Evolutionary conservation across 2,113 vertebrate genomes (phyloP).

Genomic region (Platichthys stellatus): DNA sequence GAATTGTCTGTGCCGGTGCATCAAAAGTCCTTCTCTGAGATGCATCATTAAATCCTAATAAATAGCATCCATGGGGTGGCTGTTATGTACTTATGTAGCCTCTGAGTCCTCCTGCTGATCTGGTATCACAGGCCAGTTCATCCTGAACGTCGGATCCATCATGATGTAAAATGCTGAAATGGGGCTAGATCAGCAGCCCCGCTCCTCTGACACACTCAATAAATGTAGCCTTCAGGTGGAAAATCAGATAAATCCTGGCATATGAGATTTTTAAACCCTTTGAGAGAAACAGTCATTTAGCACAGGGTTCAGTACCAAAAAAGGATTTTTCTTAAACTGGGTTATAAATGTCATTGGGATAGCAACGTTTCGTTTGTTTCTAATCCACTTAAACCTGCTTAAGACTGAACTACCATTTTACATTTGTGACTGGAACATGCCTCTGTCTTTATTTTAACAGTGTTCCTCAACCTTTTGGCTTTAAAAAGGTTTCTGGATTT

Average conservation of each 20-base stretch:
- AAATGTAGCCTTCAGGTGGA: slow-evolving; percentile 29
- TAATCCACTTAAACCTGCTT: background rate
- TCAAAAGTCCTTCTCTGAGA: slow-evolving; percentile 18
- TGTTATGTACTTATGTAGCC: slow-evolving; percentile 24
- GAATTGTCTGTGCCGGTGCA: slow-evolving; percentile 5
- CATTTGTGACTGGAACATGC: background rate
- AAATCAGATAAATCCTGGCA: slow-evolving; percentile 37
- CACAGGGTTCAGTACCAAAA: background rate
- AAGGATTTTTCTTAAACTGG: slow-evolving; percentile 3
- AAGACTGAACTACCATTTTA: background rate
- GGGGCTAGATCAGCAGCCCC: slow-evolving; percentile 28
- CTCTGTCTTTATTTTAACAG: background rate
- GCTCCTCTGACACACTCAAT: slow-evolving; percentile 33
- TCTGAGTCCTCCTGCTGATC: slow-evolving; percentile 27
- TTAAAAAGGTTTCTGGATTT: background rate
- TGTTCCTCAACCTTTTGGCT: background rate
- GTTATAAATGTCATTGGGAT: slow-evolving; percentile 20
- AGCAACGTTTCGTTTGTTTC: background rate
- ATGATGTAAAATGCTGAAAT: slow-evolving; percentile 48
- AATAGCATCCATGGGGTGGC: slow-evolving; percentile 47
- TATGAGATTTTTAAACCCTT: slow-evolving; percentile 3
- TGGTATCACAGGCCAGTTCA: slow-evolving; percentile 25
- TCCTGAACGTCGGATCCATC: slow-evolving; percentile 43
- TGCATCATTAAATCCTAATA: slow-evolving; percentile 38
- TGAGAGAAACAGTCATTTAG: slow-evolving; percentile 15